phyloP scores from a whole-genome alignment of 2,113 vertebrate genomes.

The Scatophagus argus region DNA sequence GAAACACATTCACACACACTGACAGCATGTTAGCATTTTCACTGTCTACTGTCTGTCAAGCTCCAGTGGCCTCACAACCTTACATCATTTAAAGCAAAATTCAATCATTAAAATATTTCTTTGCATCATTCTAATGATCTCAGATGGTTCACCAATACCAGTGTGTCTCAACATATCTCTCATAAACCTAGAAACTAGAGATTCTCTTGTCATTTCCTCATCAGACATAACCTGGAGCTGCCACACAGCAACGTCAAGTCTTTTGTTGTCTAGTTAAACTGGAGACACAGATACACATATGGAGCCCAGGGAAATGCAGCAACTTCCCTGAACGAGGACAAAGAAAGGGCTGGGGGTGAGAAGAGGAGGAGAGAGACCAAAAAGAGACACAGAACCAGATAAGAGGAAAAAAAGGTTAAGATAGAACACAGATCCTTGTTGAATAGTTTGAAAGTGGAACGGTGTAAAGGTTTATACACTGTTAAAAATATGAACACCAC shows the following conservation, averaged over 20 bases:
- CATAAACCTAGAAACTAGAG: background rate
- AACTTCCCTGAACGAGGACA: background rate
- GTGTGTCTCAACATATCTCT: background rate
- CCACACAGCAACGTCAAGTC: background rate
- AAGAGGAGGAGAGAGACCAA: background rate
- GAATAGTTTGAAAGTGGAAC: background rate
- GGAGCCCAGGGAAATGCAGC: slow-evolving; percentile 2
- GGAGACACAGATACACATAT: background rate
- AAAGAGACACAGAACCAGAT: background rate
- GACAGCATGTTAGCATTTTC: slow-evolving; percentile 13
- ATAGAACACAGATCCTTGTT: background rate
- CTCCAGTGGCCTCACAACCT: background rate
- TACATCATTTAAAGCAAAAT: background rate
- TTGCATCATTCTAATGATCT: background rate
- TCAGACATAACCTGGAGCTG: background rate
- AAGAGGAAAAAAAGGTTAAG: background rate
- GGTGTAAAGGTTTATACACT: background rate
- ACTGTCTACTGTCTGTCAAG: background rate
- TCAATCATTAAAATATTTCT: background rate
- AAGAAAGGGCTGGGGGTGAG: too few species aligned
- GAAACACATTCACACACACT: slow-evolving; percentile 10
- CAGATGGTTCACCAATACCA: background rate
- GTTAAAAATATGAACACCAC: background rate
- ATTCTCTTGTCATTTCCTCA: background rate
- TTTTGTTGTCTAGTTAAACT: background rate